These are phyloP conservation scores for Myopa testacea DNA, from an alignment of 2,888 invertebrate genomes.

Conservation along the genomic window DNA sequence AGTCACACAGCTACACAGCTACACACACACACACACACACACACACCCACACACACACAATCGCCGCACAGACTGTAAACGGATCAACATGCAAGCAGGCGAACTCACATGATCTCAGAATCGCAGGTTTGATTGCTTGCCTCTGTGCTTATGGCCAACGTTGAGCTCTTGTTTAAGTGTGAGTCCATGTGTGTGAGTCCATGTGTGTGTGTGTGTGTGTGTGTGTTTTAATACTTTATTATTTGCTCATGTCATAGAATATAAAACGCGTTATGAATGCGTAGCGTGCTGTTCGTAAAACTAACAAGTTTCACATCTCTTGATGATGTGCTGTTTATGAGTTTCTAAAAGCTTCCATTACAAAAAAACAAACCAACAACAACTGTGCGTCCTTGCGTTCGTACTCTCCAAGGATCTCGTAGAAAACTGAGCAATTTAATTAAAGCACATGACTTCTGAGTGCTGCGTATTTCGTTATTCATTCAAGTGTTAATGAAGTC, in stretches of 20 bases:
- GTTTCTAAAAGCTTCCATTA: not conserved
- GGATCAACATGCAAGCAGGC: not conserved
- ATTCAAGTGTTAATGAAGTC: not conserved
- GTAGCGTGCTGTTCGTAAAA: not conserved
- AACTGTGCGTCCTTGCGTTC: not conserved
- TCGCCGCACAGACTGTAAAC: not conserved
- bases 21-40: too few relatives aligned
- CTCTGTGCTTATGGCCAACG: not conserved
- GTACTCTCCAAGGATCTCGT: not conserved
- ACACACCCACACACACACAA: too few relatives aligned
- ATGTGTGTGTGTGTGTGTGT: not conserved
- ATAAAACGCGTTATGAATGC: conserved; percentile 2
- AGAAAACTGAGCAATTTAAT: not conserved
- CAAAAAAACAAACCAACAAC: not conserved
- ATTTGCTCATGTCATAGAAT: conserved; percentile 1
- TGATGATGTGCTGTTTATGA: conserved; percentile 2
- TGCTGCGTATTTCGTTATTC: not conserved
- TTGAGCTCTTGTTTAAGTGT: not conserved
- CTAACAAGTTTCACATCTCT: not conserved
- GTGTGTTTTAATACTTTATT: not conserved
- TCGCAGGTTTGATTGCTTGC: not conserved
- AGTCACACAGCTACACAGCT: not conserved
- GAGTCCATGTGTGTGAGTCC: not conserved
- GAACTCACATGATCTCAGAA: not conserved
- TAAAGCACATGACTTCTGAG: not conserved